These are phyloP conservation scores for Danio kyathit DNA, from an alignment of 2,797 vertebrate species.

Conservation along the genomic window DNA sequence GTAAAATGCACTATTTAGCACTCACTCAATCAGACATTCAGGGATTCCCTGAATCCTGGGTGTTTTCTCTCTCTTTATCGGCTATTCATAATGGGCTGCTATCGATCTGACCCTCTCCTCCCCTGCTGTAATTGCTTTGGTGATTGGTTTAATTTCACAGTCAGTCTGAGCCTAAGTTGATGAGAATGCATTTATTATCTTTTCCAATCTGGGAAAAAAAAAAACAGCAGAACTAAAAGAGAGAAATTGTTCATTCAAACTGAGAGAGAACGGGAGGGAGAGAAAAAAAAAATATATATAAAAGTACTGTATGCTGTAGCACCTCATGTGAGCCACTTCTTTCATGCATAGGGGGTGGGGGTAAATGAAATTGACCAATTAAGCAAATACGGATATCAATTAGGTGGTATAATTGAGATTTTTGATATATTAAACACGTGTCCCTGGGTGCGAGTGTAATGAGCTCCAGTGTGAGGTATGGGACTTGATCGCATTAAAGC, in stretches of 20 bases:
- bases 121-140: slow-evolving; percentile 59
- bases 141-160: slow-evolving; percentile 65
- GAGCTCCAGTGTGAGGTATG: slow-evolving; percentile 71
- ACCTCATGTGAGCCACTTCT: slow-evolving; percentile 58
- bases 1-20: slow-evolving; percentile 23
- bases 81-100: slow-evolving; percentile 57
- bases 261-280: slow-evolving; percentile 58
- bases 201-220: slow-evolving; percentile 65
- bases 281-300: slow-evolving; percentile 51
- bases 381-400: slow-evolving; percentile 85
- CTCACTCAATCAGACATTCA: slow-evolving; percentile 27
- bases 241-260: slow-evolving; percentile 52
- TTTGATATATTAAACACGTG: slow-evolving; percentile 77
- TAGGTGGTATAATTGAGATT: slow-evolving; percentile 81
- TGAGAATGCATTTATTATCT: slow-evolving; percentile 57
- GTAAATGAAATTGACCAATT: slow-evolving; percentile 73
- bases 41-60: slow-evolving; percentile 55
- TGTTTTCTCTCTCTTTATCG: slow-evolving; percentile 57
- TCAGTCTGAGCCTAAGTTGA: slow-evolving; percentile 56
- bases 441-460: slow-evolving; percentile 78
- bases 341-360: slow-evolving; percentile 54
- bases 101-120: slow-evolving; percentile 58
- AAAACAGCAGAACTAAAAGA: slow-evolving; percentile 59
- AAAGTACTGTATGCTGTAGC: slow-evolving; percentile 28
- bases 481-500: slow-evolving; percentile 65